Percentiles rank a stretch among this genome's conserved stretches.
These are phyloP conservation scores for Cyprinella venusta DNA, from an alignment of 2,797 vertebrate genomes.

Conservation along the genomic window DNA sequence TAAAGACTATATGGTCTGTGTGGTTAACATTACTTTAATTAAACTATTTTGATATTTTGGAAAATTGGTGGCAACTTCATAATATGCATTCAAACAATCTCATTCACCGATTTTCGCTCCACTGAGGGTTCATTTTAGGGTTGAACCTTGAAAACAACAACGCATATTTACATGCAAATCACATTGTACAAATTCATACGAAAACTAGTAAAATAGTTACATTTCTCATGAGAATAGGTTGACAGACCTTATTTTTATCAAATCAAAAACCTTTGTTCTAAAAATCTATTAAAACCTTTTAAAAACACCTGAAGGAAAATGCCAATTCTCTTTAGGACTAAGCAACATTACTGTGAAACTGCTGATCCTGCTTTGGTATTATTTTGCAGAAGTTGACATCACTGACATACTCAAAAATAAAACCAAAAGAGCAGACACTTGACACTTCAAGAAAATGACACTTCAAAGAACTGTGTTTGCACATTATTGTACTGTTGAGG, in stretches of 20 bases:
- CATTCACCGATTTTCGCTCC: neutral
- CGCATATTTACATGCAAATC: neutral
- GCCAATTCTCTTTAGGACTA: neutral
- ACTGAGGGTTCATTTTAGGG: neutral
- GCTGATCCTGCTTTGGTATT: neutral
- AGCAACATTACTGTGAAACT: neutral
- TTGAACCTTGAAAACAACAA: neutral
- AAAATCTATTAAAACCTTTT: neutral
- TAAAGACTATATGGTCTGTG: neutral
- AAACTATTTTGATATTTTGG: neutral
- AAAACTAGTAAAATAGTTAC: neutral
- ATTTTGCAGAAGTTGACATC: slow-evolving; percentile 12
- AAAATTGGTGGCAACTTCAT: neutral
- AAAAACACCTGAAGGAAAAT: neutral
- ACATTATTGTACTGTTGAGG: neutral
- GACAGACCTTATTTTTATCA: neutral
- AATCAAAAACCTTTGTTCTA: neutral
- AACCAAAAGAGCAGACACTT: neutral
- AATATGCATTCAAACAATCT: neutral
- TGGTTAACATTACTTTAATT: neutral
- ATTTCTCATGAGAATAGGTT: neutral
- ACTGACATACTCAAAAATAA: slow-evolving; percentile 2
- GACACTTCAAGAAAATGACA: neutral
- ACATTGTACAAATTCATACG: neutral
- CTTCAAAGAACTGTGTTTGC: slow-evolving; percentile 7